A percentile compares a stretch with the other conserved stretches of the same genome.
Conservation (phyloP, 2,113 vertebrate genomes). For the Seriola rivoliana region DNA sequence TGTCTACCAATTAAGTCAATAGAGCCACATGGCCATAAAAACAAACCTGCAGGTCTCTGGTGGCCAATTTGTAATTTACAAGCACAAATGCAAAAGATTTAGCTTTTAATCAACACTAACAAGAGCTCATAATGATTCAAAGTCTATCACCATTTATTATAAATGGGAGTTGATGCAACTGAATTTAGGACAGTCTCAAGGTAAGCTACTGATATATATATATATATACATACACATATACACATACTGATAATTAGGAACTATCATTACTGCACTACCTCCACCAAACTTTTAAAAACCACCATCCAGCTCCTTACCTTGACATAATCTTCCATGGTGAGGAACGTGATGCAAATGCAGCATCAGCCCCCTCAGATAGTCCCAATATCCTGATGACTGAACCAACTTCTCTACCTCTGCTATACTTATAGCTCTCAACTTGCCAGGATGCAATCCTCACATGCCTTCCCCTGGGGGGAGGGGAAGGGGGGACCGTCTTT, state of each 20-base stretch:
- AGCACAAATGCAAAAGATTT: background rate
- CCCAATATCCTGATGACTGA: constrained; percentile 10
- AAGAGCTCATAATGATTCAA: background rate
- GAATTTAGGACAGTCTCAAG: background rate
- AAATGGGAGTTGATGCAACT: background rate
- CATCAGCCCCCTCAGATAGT: constrained; percentile 24
- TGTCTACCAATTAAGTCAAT: background rate
- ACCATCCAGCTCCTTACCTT: constrained; percentile 58
- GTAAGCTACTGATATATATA: background rate
- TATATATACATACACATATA: no score
- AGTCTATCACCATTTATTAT: background rate
- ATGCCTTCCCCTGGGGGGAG: constrained; percentile 13
- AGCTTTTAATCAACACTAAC: background rate
- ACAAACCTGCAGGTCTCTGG: background rate
- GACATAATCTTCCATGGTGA: constrained; percentile 43
- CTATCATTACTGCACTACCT: background rate
- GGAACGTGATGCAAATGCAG: constrained; percentile 27
- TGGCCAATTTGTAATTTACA: background rate
- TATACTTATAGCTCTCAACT: constrained; percentile 46
- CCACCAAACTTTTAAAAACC: background rate
- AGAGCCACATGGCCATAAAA: background rate
- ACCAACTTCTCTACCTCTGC: constrained; percentile 11
- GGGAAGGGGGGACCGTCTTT: constrained; percentile 32
- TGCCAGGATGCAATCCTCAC: constrained; percentile 43
- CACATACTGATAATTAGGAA: background rate